Evolutionary conservation across 2,888 invertebrate genomes (phyloP).

Genomic region (Microctonus hyperodae): DNA sequence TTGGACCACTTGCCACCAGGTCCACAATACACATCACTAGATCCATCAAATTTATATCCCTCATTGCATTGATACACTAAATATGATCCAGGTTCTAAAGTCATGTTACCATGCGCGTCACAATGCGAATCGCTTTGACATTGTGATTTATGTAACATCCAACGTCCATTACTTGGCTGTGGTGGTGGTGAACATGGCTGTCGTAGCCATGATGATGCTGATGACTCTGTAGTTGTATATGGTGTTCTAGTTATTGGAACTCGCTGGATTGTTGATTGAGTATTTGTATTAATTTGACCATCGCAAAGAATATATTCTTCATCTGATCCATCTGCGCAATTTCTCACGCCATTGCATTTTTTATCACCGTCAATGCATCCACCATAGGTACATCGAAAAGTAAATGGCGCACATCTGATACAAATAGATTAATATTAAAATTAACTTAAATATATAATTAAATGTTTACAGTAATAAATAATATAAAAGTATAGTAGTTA

Average conservation of each 20-base stretch:
- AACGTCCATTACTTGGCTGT: slow-evolving; percentile 51
- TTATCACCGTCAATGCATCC: slow-evolving; percentile 59
- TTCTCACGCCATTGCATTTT: slow-evolving; percentile 54
- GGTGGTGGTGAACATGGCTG: slow-evolving; percentile 44
- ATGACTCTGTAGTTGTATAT: not conserved
- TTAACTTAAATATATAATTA: no score
- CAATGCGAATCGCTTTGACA: slow-evolving; percentile 47
- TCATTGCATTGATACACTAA: slow-evolving; percentile 52
- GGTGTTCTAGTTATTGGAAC: not conserved
- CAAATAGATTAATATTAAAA: slow-evolving; percentile 10
- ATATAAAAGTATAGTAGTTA: no score
- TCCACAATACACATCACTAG: slow-evolving; percentile 47
- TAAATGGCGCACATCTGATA: slow-evolving; percentile 54
- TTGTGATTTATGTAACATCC: slow-evolving; percentile 47
- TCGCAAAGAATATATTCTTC: slow-evolving; percentile 50
- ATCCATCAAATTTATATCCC: slow-evolving; percentile 47
- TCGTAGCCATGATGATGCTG: slow-evolving; percentile 15
- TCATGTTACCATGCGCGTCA: slow-evolving; percentile 30
- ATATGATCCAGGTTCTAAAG: slow-evolving; percentile 47
- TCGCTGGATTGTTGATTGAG: not conserved
- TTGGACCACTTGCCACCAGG: slow-evolving; percentile 49
- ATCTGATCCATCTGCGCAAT: slow-evolving; percentile 63
- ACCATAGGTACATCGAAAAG: slow-evolving; percentile 61
- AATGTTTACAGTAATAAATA: not conserved
- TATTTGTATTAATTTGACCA: not conserved